Conservation (phyloP, 2,113 vertebrate species). For the Vulpes lagopus region DNA sequence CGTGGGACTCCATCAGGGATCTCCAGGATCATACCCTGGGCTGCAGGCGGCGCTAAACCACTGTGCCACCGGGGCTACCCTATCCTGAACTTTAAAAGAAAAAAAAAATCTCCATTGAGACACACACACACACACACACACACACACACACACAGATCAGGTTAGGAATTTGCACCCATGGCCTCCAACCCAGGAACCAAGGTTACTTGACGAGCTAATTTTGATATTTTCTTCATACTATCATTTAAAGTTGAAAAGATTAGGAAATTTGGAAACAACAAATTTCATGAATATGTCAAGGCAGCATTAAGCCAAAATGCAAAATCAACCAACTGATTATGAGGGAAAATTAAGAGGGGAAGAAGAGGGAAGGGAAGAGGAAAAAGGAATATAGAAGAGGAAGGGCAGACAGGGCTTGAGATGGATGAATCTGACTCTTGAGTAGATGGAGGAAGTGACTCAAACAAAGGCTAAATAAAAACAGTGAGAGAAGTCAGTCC, state of each 20-base stretch:
- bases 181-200: background rate
- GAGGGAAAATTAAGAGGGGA: background rate
- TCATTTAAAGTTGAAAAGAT: slow-evolving; percentile 2
- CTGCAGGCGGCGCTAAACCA: too few species aligned
- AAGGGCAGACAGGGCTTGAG: slow-evolving; percentile 71
- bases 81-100: too few species aligned
- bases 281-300: background rate
- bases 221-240: background rate
- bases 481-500: background rate
- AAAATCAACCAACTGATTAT: background rate
- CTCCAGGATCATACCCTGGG: too few species aligned
- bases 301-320: background rate
- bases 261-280: background rate
- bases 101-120: too few species aligned
- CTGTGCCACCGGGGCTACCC: too few species aligned
- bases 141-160: background rate
- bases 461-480: background rate
- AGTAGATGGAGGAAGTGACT: background rate
- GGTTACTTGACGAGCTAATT: background rate
- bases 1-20: too few species aligned
- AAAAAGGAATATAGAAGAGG: slow-evolving; percentile 31
- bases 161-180: background rate
- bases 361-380: background rate
- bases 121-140: background rate
- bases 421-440: background rate